Base-by-base conservation (phyloP, 2,113 vertebrate species). In the Struthidea cinerea region DNA sequence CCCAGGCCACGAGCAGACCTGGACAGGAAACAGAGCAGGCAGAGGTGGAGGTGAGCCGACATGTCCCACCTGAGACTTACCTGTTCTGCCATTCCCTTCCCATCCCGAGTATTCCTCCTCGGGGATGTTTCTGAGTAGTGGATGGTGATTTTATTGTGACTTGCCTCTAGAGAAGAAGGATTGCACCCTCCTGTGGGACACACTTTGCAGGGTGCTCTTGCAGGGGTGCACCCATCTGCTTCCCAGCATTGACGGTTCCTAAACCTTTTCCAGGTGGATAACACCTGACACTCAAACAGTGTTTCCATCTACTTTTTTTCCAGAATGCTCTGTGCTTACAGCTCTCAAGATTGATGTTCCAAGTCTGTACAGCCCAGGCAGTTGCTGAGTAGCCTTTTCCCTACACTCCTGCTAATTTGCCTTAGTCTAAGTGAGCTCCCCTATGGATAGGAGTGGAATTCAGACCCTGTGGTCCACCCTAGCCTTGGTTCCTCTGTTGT, bases 391-490 rank as follows among this genome's bases (percentile, higher is more conserved):
- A 42, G 42, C 35, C 16, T 93, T 83, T 75, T 63, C 71, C 63
- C 18, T 53, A 4, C 4, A 1, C 21, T 79, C n/a, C 49, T 56
- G 59, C 78, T 92, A 61, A 84, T 91, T 81, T 78, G 17, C 46
- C 81, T 81, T n/a, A 81, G 85, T 84, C 60, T 55, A 63, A 79
- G 61, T 0, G 30, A 82, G 19, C n/a, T 90, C 17, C 52, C 22
- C 64, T 9, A 20, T 7, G 83, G 83, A 24, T 19, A 69, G 33
- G 53, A 69, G 49, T 30, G 53, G 74, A 87, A 78, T 84, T 71
- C 37, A 39, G 67, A 35, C 20, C 13, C 76, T 4, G 1, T 67
- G 60, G 39, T n/a, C 49, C 0, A 0, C 30, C 53, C n/a, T 10
- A n/a, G 26, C 56, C 73, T 68, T 18, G 47, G 10, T 57, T 84